Conservation (phyloP, 2,113 vertebrate genomes). For the Erythrocercus mccallii region DNA sequence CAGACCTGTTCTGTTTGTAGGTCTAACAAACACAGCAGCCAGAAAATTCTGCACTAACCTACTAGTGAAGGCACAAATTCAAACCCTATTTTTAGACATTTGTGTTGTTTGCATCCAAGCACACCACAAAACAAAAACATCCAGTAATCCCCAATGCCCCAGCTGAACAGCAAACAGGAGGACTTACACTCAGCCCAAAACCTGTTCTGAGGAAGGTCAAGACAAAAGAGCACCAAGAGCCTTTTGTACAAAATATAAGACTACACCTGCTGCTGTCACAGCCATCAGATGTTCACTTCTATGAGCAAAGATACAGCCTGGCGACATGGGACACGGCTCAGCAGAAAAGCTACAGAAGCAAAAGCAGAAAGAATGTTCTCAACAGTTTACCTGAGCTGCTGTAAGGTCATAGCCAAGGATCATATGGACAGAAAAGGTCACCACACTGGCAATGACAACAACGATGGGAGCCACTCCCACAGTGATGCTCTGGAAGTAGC, state of each 20-base stretch:
- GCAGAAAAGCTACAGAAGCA: background rate
- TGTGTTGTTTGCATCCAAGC: background rate
- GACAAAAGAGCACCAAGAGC: background rate
- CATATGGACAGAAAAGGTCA: constrained; percentile 91
- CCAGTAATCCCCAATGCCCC: background rate
- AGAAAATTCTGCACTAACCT: background rate
- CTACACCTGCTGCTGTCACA: background rate
- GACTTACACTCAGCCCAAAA: background rate
- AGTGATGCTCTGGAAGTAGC: constrained; percentile 93
- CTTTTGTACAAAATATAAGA: background rate
- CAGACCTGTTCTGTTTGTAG: background rate
- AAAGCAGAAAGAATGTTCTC: background rate
- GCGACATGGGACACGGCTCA: background rate
- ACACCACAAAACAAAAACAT: background rate
- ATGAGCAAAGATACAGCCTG: background rate
- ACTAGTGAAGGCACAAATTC: background rate
- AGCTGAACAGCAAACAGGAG: background rate
- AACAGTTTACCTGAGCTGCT: constrained; percentile 82
- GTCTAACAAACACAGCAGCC: background rate
- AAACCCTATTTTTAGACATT: background rate
- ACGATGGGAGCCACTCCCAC: constrained; percentile 91
- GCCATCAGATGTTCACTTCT: background rate
- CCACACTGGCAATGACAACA: constrained; percentile 91
- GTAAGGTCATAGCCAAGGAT: constrained; percentile 89
- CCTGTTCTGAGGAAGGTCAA: background rate